These are phyloP conservation scores for Gastrophryne carolinensis DNA, from an alignment of 2,797 vertebrate species.

Conservation along the genomic window DNA sequence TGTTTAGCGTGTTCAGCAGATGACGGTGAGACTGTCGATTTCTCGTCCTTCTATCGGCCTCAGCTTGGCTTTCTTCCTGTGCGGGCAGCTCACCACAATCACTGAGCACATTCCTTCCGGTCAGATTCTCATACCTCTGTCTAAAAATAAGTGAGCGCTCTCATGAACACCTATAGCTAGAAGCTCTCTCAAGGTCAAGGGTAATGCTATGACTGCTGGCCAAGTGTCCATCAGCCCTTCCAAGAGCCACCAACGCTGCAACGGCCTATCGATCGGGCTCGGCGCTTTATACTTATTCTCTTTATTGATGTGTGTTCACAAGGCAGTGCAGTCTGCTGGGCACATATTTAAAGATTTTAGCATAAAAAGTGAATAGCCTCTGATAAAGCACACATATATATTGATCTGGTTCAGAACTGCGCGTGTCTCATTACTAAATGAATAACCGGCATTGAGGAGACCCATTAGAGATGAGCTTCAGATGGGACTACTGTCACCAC, in stretches of 20 bases:
- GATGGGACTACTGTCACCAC: too few relatives aligned
- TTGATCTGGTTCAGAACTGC: not conserved
- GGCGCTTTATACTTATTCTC: not conserved
- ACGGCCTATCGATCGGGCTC: not conserved
- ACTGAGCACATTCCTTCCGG: conserved; percentile 31
- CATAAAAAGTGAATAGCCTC: not conserved
- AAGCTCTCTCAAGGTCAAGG: conserved; percentile 37
- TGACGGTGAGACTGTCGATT: too few relatives aligned
- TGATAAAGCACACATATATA: not conserved
- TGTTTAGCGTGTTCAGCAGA: too few relatives aligned
- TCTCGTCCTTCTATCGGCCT: not conserved
- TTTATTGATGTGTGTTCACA: not conserved
- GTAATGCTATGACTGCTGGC: conserved; percentile 6
- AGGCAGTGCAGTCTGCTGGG: not conserved
- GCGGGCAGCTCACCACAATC: conserved; percentile 1
- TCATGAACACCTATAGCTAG: conserved; percentile 41
- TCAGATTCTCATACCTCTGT: conserved; percentile 44
- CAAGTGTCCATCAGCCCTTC: not conserved
- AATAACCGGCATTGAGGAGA: too few relatives aligned
- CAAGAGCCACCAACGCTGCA: not conserved
- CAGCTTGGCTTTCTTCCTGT: conserved; percentile 34
- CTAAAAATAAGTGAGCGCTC: conserved; percentile 28
- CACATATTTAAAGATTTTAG: not conserved
- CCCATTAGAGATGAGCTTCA: too few relatives aligned
- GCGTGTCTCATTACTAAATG: too few relatives aligned